Evolutionary conservation across 2,113 vertebrate genomes (phyloP).

Genomic region (Peucedramus taeniatus): DNA sequence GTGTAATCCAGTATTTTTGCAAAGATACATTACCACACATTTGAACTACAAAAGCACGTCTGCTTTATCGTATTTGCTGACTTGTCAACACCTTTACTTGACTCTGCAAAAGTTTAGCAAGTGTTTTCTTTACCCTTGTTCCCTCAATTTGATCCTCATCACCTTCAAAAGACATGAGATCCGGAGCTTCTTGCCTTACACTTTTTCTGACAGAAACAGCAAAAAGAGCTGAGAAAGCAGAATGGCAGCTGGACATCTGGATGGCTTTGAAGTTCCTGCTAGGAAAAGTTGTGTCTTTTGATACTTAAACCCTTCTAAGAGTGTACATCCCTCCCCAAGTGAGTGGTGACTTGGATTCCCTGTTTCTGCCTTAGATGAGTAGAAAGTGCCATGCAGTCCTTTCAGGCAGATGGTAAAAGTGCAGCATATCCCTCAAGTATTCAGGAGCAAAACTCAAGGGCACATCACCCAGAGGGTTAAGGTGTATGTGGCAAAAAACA

Average conservation of each 20-base stretch:
- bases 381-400: background rate
- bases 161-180: background rate
- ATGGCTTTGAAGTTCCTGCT: background rate
- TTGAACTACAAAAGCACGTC: background rate
- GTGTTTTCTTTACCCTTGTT: background rate
- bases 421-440: background rate
- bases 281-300: background rate
- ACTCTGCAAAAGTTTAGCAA: background rate
- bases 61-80: background rate
- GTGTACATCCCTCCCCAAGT: background rate
- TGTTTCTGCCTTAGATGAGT: background rate
- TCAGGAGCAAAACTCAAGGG: background rate
- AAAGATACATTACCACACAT: background rate
- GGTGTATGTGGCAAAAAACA: background rate
- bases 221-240: background rate
- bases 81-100: background rate
- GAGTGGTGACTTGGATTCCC: background rate
- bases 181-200: background rate
- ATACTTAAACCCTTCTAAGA: background rate
- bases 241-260: background rate
- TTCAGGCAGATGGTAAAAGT: background rate
- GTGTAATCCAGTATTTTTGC: background rate
- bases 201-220: background rate
- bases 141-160: background rate
- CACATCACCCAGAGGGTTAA: background rate